Percentiles rank a stretch among this genome's conserved stretches.
These are phyloP conservation scores for Polydesmus complanatus DNA, from an alignment of 2,888 invertebrate genomes.

Conservation along the genomic window DNA sequence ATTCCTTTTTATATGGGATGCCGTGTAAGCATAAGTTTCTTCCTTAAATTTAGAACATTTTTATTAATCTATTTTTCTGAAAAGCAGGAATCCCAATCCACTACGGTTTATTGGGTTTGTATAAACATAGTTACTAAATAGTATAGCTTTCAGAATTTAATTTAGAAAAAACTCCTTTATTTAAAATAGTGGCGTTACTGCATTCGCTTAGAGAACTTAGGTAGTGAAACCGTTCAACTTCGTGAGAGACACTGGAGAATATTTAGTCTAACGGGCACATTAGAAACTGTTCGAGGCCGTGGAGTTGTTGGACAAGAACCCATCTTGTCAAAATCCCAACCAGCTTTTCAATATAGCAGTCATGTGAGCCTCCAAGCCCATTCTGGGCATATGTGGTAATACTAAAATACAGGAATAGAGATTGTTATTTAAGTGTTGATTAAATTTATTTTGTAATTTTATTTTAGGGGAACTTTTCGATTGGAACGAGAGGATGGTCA, in stretches of 20 bases:
- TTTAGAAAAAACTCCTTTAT: conserved; percentile 20
- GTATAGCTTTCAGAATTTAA: conserved; percentile 7
- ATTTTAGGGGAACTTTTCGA: conserved; percentile 77
- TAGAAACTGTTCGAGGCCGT: conserved; percentile 79
- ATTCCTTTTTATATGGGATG: conserved; percentile 98
- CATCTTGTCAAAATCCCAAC: conserved; percentile 65
- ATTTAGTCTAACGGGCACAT: conserved; percentile 69
- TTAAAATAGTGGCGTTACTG: conserved; percentile 86
- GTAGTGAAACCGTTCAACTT: conserved; percentile 73
- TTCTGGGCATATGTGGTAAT: conserved; percentile 95
- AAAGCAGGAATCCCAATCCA: conserved; percentile 56
- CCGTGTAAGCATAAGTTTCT: too few relatives aligned
- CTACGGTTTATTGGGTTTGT: conserved; percentile 71
- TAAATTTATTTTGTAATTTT: conserved; percentile 5
- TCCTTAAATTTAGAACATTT: conserved; percentile 30
- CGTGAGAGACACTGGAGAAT: conserved; percentile 97
- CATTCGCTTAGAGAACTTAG: conserved; percentile 88
- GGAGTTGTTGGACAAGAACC: conserved; percentile 99
- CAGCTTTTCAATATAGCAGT: conserved; percentile 96
- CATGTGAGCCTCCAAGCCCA: conserved; percentile 94
- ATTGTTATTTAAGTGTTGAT: background rate
- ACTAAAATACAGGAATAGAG: background rate
- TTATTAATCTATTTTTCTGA: too few relatives aligned
- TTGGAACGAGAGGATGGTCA: conserved; percentile 96
- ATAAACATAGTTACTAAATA: background rate